Evolutionary conservation across 2,797 vertebrate species (phyloP).

Genomic region (Leptoclinus maculatus): DNA sequence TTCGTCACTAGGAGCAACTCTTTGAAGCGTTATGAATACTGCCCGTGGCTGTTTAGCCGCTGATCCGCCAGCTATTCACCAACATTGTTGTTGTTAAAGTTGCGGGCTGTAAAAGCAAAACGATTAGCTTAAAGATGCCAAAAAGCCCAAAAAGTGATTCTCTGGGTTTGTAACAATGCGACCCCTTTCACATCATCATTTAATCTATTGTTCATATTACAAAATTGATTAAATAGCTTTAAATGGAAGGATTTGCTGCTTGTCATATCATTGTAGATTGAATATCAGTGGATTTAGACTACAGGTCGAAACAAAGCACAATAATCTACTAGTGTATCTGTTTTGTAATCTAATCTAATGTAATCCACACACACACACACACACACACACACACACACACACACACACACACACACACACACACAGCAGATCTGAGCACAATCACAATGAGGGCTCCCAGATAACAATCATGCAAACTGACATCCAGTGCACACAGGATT

Average conservation of each 20-base stretch:
- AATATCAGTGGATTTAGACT: not conserved
- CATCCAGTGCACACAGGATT: conserved; percentile 7
- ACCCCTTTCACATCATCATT: not conserved
- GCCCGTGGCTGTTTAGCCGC: not conserved
- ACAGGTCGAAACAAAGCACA: not conserved
- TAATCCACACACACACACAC: conserved; percentile 4
- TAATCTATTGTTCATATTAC: not conserved
- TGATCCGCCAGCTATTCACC: not conserved
- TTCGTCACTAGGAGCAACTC: not conserved
- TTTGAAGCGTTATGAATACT: not conserved
- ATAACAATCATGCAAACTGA: conserved; percentile 24
- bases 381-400: not conserved
- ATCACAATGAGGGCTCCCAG: conserved; percentile 2
- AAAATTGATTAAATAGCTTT: not conserved
- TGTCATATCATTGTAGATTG: not conserved
- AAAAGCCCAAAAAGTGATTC: not conserved
- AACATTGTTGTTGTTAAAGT: not conserved
- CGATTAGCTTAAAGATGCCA: not conserved
- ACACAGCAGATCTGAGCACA: not conserved
- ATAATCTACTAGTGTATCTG: not conserved
- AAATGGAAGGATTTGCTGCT: not conserved
- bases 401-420: not conserved
- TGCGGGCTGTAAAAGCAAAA: not conserved
- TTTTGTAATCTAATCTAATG: conserved; percentile 14
- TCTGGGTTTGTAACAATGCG: not conserved